Conservation (phyloP, 2,797 vertebrate genomes). For the Urocyon cinereoargenteus region DNA sequence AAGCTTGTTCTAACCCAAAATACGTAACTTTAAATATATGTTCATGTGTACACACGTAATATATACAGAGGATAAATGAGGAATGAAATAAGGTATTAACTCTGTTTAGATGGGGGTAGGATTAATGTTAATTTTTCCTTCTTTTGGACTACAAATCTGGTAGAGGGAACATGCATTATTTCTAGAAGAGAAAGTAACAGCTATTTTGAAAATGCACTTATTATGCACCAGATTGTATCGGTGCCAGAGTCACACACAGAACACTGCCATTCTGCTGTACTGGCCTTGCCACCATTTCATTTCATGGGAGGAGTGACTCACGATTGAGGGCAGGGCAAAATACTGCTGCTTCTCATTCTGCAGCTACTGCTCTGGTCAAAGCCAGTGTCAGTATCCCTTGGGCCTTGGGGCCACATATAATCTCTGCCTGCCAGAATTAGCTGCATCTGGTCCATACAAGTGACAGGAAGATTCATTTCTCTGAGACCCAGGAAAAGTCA, state of each 20-base stretch:
- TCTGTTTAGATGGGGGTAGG: neutral
- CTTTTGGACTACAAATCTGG: neutral
- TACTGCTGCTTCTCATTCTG: neutral
- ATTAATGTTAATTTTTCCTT: neutral
- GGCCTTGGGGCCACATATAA: neutral
- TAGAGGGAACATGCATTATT: neutral
- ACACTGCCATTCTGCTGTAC: neutral
- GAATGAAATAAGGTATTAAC: slow-evolving; percentile 34
- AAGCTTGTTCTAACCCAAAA: neutral
- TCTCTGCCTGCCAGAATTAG: neutral
- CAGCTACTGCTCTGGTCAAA: neutral
- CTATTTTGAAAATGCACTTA: neutral
- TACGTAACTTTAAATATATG: neutral
- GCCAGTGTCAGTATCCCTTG: neutral
- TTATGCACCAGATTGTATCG: neutral
- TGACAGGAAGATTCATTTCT: neutral
- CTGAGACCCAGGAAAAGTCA: neutral
- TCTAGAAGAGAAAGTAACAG: neutral
- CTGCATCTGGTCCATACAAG: neutral
- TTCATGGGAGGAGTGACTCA: neutral
- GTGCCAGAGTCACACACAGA: neutral
- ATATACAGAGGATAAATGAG: neutral
- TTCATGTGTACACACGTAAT: neutral
- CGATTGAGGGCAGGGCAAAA: neutral
- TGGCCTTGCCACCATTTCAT: neutral